Evolutionary conservation across 2,888 invertebrate genomes (phyloP), one percentile per base, ranked within the genome.

Genomic region (Leuctra nigra): DNA sequence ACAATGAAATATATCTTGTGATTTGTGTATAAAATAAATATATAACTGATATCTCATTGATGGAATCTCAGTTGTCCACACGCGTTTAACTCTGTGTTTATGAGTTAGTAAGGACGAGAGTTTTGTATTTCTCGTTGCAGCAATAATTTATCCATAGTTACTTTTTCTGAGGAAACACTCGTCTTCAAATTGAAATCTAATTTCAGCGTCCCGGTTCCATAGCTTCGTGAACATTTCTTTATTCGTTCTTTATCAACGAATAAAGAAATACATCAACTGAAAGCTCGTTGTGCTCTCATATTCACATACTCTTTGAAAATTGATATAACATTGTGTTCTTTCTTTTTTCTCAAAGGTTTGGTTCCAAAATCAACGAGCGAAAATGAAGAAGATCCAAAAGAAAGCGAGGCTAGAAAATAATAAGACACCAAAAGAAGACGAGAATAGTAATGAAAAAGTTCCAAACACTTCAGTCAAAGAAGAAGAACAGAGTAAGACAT

Each of bases 341-440:
- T 33, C 14, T 41, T 24, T 41, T 22, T 11, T 7, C 50, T 36
- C 23, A n/a, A 38, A 80, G 81, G 81, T 82, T 59, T 81, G 81
- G 81, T 81, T 82, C 69, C 81, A 81, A 73, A 82, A 82, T 68
- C 81, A 81, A 66, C 73, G 82, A 35, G 82, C 81, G 14, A 81
- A 81, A 71, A 80, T 82, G 70, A 82, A 82, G 70, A 82, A 82
- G 66, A 82, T 81, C 62, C 81, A 81, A 66, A 82, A 82, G 72
- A 82, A 82, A 66, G 79, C 79, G 6, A 75, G 79, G 59, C 75
- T 77, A 65, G 81, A 81, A 61, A 74, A 64, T 23, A 67, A 66
- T 58, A 63, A 61, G 52, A 64, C 61, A 48, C 60, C 55, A 53
- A 66, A 63, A 55, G 65, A 63, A 38, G 61, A 61, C 22, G 64